Evolutionary conservation across 2,888 invertebrate genomes (phyloP).

Genomic region (Leptodirus hochenwartii): DNA sequence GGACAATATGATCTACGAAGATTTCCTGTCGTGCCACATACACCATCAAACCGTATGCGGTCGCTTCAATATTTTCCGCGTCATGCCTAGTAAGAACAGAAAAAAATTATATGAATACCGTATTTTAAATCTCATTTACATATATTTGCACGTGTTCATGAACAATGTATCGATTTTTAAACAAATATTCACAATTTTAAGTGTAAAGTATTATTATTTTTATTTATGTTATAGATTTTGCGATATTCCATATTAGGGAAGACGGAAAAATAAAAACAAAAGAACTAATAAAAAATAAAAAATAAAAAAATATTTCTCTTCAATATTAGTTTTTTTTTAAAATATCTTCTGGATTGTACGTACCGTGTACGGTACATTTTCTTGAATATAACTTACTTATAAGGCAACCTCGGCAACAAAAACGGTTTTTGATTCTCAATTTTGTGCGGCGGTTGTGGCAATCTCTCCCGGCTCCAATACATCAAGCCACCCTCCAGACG

Average conservation of each 20-base stretch:
- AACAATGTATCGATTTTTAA: neutral
- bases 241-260: too few species aligned
- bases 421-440: slow-evolving; percentile 85
- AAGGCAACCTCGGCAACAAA: slow-evolving; percentile 69
- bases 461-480: slow-evolving; percentile 68
- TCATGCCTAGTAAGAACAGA: slow-evolving; percentile 75
- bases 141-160: neutral
- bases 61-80: slow-evolving; percentile 81
- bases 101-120: neutral
- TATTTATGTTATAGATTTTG: too few species aligned
- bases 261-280: too few species aligned
- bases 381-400: too few species aligned
- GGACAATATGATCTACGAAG: slow-evolving; percentile 68
- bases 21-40: slow-evolving; percentile 73
- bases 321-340: too few species aligned
- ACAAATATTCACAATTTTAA: too few species aligned
- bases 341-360: too few species aligned
- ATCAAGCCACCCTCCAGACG: slow-evolving; percentile 58
- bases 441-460: slow-evolving; percentile 69
- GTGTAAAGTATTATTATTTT: too few species aligned
- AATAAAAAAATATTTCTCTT: too few species aligned
- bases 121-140: neutral
- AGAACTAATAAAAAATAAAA: too few species aligned
- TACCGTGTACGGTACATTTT: too few species aligned
- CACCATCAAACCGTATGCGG: slow-evolving; percentile 78